A percentile compares a stretch with the other conserved stretches of the same genome.
phyloP scores from a whole-genome alignment of 1,140 invertebrate species.

The Eupristina koningsbergeri region DNA sequence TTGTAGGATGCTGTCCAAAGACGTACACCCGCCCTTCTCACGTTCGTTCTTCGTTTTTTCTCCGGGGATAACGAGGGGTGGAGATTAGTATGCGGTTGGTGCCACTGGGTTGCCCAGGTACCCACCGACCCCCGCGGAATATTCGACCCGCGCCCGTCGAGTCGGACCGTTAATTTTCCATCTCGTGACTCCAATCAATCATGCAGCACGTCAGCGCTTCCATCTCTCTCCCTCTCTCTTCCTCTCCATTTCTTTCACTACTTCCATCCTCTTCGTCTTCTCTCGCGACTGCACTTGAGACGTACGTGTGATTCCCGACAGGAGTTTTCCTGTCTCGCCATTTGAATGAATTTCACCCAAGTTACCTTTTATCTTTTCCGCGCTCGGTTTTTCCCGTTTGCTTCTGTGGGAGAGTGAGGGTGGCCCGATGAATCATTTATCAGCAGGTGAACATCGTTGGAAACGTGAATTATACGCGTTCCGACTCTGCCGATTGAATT shows the following conservation, averaged over 20 bases:
- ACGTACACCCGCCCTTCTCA: slow-evolving; percentile 5
- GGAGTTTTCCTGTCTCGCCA: neutral
- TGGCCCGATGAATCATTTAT: slow-evolving; percentile 35
- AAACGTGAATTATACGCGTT: neutral
- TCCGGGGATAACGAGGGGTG: slow-evolving; percentile 29
- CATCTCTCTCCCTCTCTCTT: slow-evolving; percentile 53
- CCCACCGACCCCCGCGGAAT: slow-evolving; percentile 56
- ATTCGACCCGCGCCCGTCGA: slow-evolving; percentile 35
- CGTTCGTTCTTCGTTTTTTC: too few relatives aligned
- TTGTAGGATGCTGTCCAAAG: slow-evolving; percentile 45
- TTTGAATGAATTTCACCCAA: slow-evolving; percentile 34
- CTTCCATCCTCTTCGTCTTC: slow-evolving; percentile 1
- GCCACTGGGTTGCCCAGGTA: slow-evolving; percentile 60
- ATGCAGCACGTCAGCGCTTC: slow-evolving; percentile 66
- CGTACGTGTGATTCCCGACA: neutral
- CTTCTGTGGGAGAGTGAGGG: neutral
- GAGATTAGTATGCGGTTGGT: slow-evolving; percentile 69
- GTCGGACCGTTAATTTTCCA: slow-evolving; percentile 72
- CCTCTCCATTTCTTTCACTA: neutral
- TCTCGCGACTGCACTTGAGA: neutral
- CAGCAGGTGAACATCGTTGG: neutral
- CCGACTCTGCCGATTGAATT: neutral
- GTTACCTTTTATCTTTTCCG: neutral
- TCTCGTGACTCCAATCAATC: slow-evolving; percentile 72
- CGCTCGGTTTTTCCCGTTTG: neutral